These are phyloP conservation scores for Troides oblongomaculatus DNA, from an alignment of 2,888 invertebrate genomes.

Conservation along the genomic window DNA sequence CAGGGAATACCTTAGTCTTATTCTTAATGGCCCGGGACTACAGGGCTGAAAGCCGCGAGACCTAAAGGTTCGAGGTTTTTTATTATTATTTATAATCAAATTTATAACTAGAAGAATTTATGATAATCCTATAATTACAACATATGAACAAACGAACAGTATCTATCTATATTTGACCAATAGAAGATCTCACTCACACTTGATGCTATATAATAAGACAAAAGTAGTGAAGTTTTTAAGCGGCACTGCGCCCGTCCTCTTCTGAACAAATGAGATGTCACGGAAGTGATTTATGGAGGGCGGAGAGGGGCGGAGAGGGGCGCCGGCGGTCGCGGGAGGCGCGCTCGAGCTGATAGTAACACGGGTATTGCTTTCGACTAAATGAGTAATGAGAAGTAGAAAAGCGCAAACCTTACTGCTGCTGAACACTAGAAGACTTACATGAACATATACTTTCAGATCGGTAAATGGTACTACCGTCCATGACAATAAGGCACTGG, in stretches of 20 bases:
- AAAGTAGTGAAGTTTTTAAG: conserved; percentile 3
- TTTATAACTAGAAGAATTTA: too few species aligned
- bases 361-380: not conserved
- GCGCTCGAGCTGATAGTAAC: not conserved
- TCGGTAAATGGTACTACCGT: too few species aligned
- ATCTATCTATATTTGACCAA: not conserved
- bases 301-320: conserved; percentile 4
- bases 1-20: too few species aligned
- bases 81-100: too few species aligned
- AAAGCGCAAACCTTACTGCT: not conserved
- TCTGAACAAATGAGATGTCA: conserved; percentile 27
- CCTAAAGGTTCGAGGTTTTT: too few species aligned
- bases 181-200: not conserved
- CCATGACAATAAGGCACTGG: too few species aligned
- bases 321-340: conserved; percentile 10
- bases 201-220: not conserved
- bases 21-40: too few species aligned
- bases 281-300: conserved; percentile 21
- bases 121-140: too few species aligned
- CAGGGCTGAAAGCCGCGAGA: too few species aligned
- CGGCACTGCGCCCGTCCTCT: conserved; percentile 4
- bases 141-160: too few species aligned
- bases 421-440: too few species aligned
- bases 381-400: not conserved
- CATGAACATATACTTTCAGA: too few species aligned